Evolutionary conservation across 2,888 invertebrate species (phyloP).

Genomic region (Opisthograptis luteolata): DNA sequence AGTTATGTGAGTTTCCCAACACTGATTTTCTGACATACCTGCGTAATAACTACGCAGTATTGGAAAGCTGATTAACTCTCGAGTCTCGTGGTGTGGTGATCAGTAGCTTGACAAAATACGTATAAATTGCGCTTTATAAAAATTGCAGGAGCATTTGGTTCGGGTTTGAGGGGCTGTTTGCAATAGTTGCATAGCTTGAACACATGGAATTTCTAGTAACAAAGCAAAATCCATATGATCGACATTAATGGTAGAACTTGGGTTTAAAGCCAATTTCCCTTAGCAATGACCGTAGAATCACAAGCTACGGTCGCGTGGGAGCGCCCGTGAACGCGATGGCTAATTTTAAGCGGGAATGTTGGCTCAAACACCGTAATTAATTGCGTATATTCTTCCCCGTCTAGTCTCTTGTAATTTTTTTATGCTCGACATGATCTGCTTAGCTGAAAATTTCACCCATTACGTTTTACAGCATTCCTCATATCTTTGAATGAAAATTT

Average conservation of each 20-base stretch:
- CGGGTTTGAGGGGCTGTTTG: too few relatives aligned
- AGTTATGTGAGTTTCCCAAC: slow-evolving; percentile 5
- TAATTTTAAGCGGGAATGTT: slow-evolving; percentile 75
- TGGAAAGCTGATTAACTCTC: too few relatives aligned
- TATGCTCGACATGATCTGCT: slow-evolving; percentile 29
- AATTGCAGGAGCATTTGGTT: too few relatives aligned
- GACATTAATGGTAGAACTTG: slow-evolving; percentile 1
- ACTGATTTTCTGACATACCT: slow-evolving; percentile 3
- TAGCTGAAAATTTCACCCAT: slow-evolving; percentile 19
- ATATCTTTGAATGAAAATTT: slow-evolving; percentile 16
- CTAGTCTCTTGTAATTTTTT: slow-evolving; percentile 61
- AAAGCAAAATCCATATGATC: too few relatives aligned
- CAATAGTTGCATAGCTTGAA: too few relatives aligned
- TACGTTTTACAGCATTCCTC: slow-evolving; percentile 14
- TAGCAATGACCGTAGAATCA: slow-evolving; percentile 22
- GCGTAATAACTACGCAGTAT: background rate
- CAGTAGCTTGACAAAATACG: too few relatives aligned
- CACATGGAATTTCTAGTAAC: too few relatives aligned
- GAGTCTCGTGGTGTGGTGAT: too few relatives aligned
- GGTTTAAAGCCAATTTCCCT: slow-evolving; percentile 15
- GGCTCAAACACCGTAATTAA: slow-evolving; percentile 69
- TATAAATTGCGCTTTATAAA: too few relatives aligned
- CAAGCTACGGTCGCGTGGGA: slow-evolving; percentile 38
- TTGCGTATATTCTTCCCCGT: slow-evolving; percentile 61
- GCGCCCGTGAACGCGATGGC: slow-evolving; percentile 65